A percentile compares a stretch with the other conserved stretches of the same genome.
These are phyloP conservation scores for Eira barbara DNA, from an alignment of 2,113 vertebrate species.

Conservation along the genomic window DNA sequence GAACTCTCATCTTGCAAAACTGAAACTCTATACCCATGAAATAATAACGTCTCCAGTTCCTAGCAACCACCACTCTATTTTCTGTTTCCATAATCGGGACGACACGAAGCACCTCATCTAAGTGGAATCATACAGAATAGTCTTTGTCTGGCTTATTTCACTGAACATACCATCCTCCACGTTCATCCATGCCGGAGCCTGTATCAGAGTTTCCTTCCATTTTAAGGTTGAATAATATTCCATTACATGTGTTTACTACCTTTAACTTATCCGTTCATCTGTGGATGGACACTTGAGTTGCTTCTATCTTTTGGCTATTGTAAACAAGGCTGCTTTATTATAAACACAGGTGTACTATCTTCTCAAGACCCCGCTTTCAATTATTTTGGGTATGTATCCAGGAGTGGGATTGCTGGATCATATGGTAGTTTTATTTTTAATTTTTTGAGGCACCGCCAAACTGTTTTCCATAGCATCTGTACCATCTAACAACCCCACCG, in stretches of 20 bases:
- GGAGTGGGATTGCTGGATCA: background rate
- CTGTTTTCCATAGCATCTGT: background rate
- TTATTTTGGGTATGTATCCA: background rate
- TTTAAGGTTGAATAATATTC: background rate
- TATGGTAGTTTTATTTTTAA: background rate
- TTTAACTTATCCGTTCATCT: background rate
- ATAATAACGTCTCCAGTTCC: background rate
- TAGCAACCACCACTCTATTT: background rate
- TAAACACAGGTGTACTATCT: background rate
- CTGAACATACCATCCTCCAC: background rate
- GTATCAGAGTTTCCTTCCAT: background rate
- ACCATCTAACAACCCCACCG: background rate
- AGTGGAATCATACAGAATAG: background rate
- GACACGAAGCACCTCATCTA: background rate
- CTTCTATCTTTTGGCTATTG: background rate
- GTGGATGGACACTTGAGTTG: no score
- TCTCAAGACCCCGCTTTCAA: background rate
- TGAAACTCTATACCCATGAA: background rate
- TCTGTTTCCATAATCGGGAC: background rate
- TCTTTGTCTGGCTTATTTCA: background rate
- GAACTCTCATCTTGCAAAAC: background rate
- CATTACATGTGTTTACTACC: background rate
- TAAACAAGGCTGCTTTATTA: background rate
- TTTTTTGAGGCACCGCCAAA: background rate
- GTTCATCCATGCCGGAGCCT: background rate